Evolutionary conservation across 2,888 invertebrate genomes (phyloP), one percentile per base, ranked within the genome.

Genomic region (Drosophila planitibia): DNA sequence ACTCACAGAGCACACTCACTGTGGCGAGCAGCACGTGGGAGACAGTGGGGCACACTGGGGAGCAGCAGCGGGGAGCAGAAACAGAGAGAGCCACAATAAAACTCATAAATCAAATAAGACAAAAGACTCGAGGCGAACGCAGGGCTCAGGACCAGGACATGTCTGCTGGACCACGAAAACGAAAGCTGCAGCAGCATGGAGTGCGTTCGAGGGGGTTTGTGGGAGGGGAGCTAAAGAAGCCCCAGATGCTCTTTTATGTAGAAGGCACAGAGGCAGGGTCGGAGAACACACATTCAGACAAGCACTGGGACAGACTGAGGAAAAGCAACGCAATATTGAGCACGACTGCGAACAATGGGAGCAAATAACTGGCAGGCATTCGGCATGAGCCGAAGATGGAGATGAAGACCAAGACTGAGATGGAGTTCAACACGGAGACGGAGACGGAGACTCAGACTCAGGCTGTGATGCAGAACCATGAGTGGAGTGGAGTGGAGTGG

Each of bases 101-200:
- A 92, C 90, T 90, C 92, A 91, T 91, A 91, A 91, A 91, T 91
- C 91, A 91, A 91, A 91, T 89, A 76, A 90, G 92, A 91, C 91
- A 91, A 89, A 88, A 88, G 85, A 90, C 88, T 86, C 76, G 87
- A 75, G 87, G 87, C 86, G 79, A 90, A 90, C 88, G 82, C 90
- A 89, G 79, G 75, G 85, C 55, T 28, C 37, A 57, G 28, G 57
- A 51, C 54, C 62, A 59, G 67, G 71, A 81, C 73, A 71, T 60
- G 62, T 61, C 51, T 74, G 57, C 49, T 58, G 63, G 69, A 70
- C 81, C 73, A 77, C 81, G 70, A 79, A 73, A 81, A 74, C 78
- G 72, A 79, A 74, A 81, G 76, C 75, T 69, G 32, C 57, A 16
- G 59, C 52, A 49, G 39, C 73, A 71, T 80, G 73, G 80, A 76